Evolutionary conservation across 2,888 invertebrate genomes (phyloP).

Genomic region (Saturnia japonica): DNA sequence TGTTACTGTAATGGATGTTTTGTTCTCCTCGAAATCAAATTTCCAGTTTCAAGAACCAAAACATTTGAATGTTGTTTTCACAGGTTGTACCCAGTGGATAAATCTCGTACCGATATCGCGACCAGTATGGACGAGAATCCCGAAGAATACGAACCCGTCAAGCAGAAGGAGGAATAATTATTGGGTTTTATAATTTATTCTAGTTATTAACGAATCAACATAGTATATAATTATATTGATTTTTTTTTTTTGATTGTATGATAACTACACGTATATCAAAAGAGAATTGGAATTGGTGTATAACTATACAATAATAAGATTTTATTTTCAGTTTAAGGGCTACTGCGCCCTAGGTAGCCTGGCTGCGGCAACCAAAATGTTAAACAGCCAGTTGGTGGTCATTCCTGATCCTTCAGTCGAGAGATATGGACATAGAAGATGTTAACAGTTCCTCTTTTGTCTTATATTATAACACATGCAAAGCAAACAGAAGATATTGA

Average conservation of each 20-base stretch:
- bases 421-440: too few relatives aligned
- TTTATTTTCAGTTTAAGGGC: not conserved
- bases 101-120: slow-evolving; percentile 89
- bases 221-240: not conserved
- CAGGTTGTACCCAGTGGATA: slow-evolving; percentile 97
- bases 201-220: not conserved
- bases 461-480: too few relatives aligned
- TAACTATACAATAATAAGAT: not conserved
- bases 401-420: too few relatives aligned
- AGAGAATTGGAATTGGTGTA: not conserved
- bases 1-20: too few relatives aligned
- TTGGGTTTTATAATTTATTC: not conserved
- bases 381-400: too few relatives aligned
- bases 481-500: too few relatives aligned
- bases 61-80: too few relatives aligned
- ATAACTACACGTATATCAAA: not conserved
- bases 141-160: slow-evolving; percentile 55
- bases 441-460: too few relatives aligned
- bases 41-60: too few relatives aligned
- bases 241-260: not conserved
- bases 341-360: too few relatives aligned
- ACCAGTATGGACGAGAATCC: slow-evolving; percentile 77
- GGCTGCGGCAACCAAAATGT: too few relatives aligned
- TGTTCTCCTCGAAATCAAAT: too few relatives aligned
- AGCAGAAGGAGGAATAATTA: slow-evolving; percentile 61